A percentile compares a stretch with the other conserved stretches of the same genome.
Conservation (phyloP, 2,888 invertebrate species). For the Oegoconia quadripuncta region DNA sequence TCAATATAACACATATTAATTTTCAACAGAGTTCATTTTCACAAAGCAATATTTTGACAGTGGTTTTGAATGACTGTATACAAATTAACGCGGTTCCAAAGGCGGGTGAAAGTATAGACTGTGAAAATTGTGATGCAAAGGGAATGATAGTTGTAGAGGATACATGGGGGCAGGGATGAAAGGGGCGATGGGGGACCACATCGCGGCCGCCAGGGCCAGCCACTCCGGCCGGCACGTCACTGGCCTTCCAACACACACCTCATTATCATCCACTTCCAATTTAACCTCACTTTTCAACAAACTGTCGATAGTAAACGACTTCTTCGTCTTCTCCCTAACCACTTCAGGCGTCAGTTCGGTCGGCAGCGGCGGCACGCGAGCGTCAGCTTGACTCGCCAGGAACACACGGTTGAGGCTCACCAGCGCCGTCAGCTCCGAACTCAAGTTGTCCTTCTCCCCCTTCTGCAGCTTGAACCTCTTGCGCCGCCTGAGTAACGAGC, state of each 20-base stretch:
- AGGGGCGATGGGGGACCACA: constrained; percentile 40
- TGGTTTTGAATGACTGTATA: not conserved
- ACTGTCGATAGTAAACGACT: constrained; percentile 91
- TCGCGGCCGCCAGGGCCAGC: constrained; percentile 39
- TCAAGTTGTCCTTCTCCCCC: constrained; percentile 76
- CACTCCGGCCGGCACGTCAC: constrained; percentile 35
- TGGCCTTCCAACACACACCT: too few species aligned
- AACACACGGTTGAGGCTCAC: constrained; percentile 83
- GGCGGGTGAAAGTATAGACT: constrained; percentile 26
- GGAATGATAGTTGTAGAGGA: constrained; percentile 33
- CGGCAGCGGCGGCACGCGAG: constrained; percentile 35
- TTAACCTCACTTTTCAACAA: constrained; percentile 85
- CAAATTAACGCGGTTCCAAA: constrained; percentile 7
- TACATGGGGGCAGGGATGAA: constrained; percentile 31
- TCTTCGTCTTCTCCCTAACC: constrained; percentile 70
- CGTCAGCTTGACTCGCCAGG: constrained; percentile 52
- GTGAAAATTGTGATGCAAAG: constrained; percentile 33
- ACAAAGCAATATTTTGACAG: too few species aligned
- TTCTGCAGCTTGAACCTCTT: constrained; percentile 91
- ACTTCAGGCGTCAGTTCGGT: constrained; percentile 25
- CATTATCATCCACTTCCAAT: constrained; percentile 26
- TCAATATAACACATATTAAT: too few species aligned
- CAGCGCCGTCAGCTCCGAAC: constrained; percentile 84
- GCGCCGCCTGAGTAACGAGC: constrained; percentile 87
- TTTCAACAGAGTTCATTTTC: too few species aligned